phyloP scores from a whole-genome alignment of 2,797 vertebrate genomes.

The Sebastes itinus region DNA sequence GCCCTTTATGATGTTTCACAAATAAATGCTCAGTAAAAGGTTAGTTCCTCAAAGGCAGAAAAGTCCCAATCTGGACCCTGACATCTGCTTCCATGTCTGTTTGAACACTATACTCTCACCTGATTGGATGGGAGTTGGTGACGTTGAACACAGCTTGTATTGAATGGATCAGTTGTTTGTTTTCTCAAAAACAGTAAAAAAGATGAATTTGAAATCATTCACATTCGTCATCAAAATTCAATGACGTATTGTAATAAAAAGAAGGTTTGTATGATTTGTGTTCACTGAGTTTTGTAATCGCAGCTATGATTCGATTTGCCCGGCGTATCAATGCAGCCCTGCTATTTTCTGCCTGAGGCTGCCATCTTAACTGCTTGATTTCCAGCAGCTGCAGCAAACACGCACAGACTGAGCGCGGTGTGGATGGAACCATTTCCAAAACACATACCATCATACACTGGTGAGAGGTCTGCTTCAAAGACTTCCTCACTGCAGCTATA shows the following conservation, averaged over 20 bases:
- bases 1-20: background rate
- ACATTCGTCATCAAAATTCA: background rate
- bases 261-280: background rate
- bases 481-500: slow-evolving; percentile 54
- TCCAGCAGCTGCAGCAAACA: slow-evolving; percentile 25
- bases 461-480: slow-evolving; percentile 61
- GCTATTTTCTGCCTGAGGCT: background rate
- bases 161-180: background rate
- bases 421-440: slow-evolving; percentile 40
- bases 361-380: slow-evolving; percentile 3
- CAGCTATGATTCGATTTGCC: background rate
- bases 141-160: background rate
- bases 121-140: background rate
- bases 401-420: background rate
- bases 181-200: background rate
- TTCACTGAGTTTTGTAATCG: background rate
- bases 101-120: background rate
- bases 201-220: background rate
- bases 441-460: slow-evolving; percentile 55
- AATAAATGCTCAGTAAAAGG: background rate
- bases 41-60: background rate
- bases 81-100: background rate
- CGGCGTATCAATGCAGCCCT: background rate
- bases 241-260: background rate
- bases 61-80: background rate